Conservation (phyloP, 2,888 invertebrate species). For the Melikaiella ostensackeni region DNA sequence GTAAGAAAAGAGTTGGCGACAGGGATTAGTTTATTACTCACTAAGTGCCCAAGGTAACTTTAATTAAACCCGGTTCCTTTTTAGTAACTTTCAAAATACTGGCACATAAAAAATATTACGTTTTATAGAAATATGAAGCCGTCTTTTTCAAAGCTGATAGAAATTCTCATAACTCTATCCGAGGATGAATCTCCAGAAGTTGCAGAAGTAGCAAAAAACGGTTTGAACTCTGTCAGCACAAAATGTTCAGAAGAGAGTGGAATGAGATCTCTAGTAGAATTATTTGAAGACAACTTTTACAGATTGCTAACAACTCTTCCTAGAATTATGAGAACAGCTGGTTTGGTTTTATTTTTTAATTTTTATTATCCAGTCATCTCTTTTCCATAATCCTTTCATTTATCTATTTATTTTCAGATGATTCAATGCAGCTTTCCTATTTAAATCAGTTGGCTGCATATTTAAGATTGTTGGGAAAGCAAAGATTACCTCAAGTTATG, state of each 20-base stretch:
- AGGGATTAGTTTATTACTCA: slow-evolving; percentile 80
- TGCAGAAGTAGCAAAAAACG: slow-evolving; percentile 72
- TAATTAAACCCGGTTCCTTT: slow-evolving; percentile 18
- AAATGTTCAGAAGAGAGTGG: slow-evolving; percentile 72
- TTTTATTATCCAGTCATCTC: slow-evolving; percentile 21
- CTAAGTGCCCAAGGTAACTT: slow-evolving; percentile 81
- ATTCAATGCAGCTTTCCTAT: slow-evolving; percentile 81
- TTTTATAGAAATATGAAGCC: slow-evolving; percentile 80
- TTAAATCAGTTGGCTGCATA: slow-evolving; percentile 85
- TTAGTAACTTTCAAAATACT: slow-evolving; percentile 13
- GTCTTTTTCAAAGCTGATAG: slow-evolving; percentile 82
- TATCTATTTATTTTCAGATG: slow-evolving; percentile 76
- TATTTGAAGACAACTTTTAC: slow-evolving; percentile 82
- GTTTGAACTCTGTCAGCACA: slow-evolving; percentile 75
- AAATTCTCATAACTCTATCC: slow-evolving; percentile 83
- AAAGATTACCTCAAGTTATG: slow-evolving; percentile 81
- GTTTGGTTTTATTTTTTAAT: slow-evolving; percentile 55
- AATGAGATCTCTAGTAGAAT: slow-evolving; percentile 78
- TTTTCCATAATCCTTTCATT: not conserved
- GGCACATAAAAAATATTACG: slow-evolving; percentile 2
- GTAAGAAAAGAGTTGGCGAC: slow-evolving; percentile 83
- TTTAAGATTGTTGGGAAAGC: slow-evolving; percentile 80
- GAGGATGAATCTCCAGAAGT: slow-evolving; percentile 83
- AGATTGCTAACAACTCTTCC: slow-evolving; percentile 82
- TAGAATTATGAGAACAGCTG: slow-evolving; percentile 80